Base-by-base conservation (phyloP, 1,140 invertebrate genomes). In the Yoshiicerus persimilis region DNA sequence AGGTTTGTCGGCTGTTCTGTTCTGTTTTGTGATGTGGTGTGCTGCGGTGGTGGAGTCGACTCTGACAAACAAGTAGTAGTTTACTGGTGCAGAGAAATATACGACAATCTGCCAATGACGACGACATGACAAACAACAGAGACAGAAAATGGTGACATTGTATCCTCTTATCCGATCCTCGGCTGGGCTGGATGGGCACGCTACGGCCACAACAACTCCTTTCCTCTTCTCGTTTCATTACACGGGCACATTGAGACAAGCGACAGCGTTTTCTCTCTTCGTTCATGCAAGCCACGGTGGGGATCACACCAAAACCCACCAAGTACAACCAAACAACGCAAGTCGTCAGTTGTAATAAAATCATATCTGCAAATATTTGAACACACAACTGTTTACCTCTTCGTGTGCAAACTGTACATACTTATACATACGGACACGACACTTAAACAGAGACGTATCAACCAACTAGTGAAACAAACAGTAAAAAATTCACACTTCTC, bases 351-450 rank as follows among this genome's bases (percentile, higher is more conserved):
- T 75, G 30, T 80, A 80, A 80, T 80, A 34, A 80, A 80, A 34
- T 80, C 75, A 36, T 80, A 80, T 80, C 75, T 80, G 75, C 34
- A 80, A 80, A 80, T 80, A 80, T 80, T 80, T 38, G 66, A 70
- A 70, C 75, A 80, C 75, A 80, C 30, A 34, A 80, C 34, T 80
- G 34, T 80, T 80, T 70, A 70, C 66, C 30, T 27, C 25, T 47
- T 47, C 66, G 27, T 10, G 23, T 30, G 25, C 30, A 30, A 27
- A 16, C 66, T 30, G 25, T 56, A n/a, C 47, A 16, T 56, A 56
- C 47, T 56, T 56, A n/a, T 2, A 56, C 47, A 56, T n/a, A 56
- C 47, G n/a, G 47, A 56, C 47, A 56, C n/a, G 20, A 56, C 47
- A n/a, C 16, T 56, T 56, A 56, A n/a, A 56, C 47, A 56, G 16